Conservation (phyloP, 1,140 invertebrate species). For the Heliconius nattereri region DNA sequence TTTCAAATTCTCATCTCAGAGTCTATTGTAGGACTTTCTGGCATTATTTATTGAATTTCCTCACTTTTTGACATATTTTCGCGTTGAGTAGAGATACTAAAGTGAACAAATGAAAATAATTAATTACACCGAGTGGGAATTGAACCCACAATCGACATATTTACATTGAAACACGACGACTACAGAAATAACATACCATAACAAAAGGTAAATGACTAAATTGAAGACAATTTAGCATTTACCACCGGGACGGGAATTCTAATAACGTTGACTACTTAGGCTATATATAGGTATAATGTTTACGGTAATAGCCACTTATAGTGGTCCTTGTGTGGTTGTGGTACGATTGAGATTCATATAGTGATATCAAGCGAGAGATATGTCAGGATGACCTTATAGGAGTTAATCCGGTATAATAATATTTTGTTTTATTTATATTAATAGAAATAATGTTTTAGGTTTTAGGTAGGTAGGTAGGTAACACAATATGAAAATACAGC, state of each 20-base stretch:
- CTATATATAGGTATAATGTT: conserved; percentile 21
- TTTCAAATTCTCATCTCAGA: too few species aligned
- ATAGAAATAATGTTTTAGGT: too few species aligned
- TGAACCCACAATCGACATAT: background rate
- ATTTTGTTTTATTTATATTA: background rate
- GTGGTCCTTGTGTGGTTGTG: conserved; percentile 20
- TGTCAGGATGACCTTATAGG: background rate
- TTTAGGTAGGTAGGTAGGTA: too few species aligned
- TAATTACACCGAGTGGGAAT: background rate
- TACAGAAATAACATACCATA: background rate
- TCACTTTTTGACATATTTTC: too few species aligned
- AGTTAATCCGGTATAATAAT: background rate
- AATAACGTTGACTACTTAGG: conserved; percentile 1
- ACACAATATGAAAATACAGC: too few species aligned
- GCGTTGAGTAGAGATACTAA: background rate
- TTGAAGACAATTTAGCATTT: conserved; percentile 24
- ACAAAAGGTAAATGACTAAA: conserved; percentile 20
- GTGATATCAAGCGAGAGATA: background rate
- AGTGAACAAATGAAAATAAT: background rate
- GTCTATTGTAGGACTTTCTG: too few species aligned
- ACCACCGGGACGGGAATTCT: background rate
- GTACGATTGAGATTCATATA: background rate
- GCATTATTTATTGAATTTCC: too few species aligned
- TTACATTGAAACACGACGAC: background rate
- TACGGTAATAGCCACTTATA: background rate